phyloP scores from a whole-genome alignment of 2,888 invertebrate genomes.

The Melieria crassipennis region DNA sequence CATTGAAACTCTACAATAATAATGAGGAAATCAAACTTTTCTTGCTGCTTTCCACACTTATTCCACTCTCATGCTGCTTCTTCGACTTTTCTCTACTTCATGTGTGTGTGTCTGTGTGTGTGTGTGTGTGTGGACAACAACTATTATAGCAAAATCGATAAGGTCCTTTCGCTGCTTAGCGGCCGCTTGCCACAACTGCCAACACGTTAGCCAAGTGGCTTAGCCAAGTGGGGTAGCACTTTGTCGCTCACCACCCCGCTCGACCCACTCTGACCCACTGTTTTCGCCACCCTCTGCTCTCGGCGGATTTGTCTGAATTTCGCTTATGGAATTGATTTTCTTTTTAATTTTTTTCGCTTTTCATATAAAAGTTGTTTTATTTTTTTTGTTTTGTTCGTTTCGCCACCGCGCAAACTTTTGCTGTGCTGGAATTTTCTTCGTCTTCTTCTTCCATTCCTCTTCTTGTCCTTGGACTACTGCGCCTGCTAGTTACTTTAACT shows the following conservation, averaged over 20 bases:
- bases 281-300: not conserved
- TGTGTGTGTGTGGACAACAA: slow-evolving; percentile 13
- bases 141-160: slow-evolving; percentile 27
- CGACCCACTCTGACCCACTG: not conserved
- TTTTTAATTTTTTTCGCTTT: slow-evolving; percentile 1
- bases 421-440: slow-evolving; percentile 4
- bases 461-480: not conserved
- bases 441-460: not conserved
- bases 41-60: not conserved
- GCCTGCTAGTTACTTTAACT: not conserved
- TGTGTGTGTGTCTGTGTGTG: slow-evolving; percentile 6
- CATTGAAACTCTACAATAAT: slow-evolving; percentile 25
- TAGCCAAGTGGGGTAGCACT: slow-evolving; percentile 11
- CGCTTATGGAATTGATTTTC: slow-evolving; percentile 29
- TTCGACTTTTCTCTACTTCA: slow-evolving; percentile 3
- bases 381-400: not conserved
- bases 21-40: slow-evolving; percentile 36
- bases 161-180: slow-evolving; percentile 1
- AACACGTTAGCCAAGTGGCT: slow-evolving; percentile 26
- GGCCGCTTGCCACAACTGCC: not conserved
- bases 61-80: not conserved
- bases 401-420: slow-evolving; percentile 10
- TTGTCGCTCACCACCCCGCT: not conserved
- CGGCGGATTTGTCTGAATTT: not conserved
- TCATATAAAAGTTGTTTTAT: not conserved